Evolutionary conservation across 2,797 vertebrate genomes (phyloP), one percentile per base, ranked within the genome.

Genomic region (Caiman crocodilus): DNA sequence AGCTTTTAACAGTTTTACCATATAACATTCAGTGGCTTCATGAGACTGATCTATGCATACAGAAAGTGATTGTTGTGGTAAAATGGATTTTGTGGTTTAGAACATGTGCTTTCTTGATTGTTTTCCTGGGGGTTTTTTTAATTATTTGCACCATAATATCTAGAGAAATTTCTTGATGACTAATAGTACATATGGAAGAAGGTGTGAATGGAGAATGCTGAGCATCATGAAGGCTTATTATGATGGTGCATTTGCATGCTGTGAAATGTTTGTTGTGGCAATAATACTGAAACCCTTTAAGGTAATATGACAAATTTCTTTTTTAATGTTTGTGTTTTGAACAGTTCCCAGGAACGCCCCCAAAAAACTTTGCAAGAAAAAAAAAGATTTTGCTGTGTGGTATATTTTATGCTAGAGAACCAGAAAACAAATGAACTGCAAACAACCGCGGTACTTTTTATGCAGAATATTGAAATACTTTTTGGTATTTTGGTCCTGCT

Each of bases 121-220:
- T 88, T 89, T 87, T 61, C 9, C 42, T 50, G 42, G 42, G 42
- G 42, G 1, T 50, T 20, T 71, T 23, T 61, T 93, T 89, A 90
- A n/a, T 93, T 91, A 73, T 91, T 92, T 91, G 11, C 14, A 79
- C 35, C n/a, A 59, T 73, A 56, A 73, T 73, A 15, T 42, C 4
- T 73, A 50, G 11, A 50, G 14, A 7, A 73, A 73, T 73, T 50
- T 50, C 42, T 50, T 50, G 42, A 23, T 21, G 23, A 50, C 69
- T 42, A 25, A 25, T 4, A 42, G 23, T 73, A 14, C 12, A 58
- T 78, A 2, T 56, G 12, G 21, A 32, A 79, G 30, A 67, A 60
- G 67, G 26, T 92, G 57, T 85, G 58, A 92, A 86, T 79, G 76
- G 86, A 95, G 9, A 94, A 76, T 76, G 57, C 0, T 90, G 5